A percentile compares a stretch with the other conserved stretches of the same genome.
Conservation (phyloP, 2,113 vertebrate genomes). For the Geococcyx californianus region DNA sequence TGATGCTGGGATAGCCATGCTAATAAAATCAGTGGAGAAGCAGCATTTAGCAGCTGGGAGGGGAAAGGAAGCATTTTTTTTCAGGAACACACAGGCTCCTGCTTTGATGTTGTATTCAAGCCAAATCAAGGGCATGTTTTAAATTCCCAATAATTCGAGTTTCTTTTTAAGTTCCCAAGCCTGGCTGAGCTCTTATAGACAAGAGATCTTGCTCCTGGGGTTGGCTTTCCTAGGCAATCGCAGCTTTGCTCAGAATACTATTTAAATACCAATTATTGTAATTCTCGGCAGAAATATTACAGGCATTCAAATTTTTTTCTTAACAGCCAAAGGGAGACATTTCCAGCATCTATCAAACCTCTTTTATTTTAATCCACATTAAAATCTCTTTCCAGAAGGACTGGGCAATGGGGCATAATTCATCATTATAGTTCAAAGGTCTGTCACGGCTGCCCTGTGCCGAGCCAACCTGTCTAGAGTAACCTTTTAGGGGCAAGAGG, state of each 20-base stretch:
- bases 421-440: constrained; percentile 18
- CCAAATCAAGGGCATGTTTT: constrained; percentile 49
- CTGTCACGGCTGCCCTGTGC: background rate
- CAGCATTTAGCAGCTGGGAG: constrained; percentile 26
- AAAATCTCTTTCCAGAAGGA: constrained; percentile 37
- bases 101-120: constrained; percentile 51
- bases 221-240: constrained; percentile 56
- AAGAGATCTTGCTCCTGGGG: constrained; percentile 60
- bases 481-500: background rate
- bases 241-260: constrained; percentile 56
- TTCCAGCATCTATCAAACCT: constrained; percentile 55
- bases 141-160: constrained; percentile 50
- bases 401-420: constrained; percentile 10
- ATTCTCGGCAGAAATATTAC: constrained; percentile 72
- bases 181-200: constrained; percentile 55
- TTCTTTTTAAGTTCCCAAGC: constrained; percentile 58
- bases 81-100: background rate
- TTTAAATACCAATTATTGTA: constrained; percentile 73
- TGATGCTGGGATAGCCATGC: background rate
- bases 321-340: constrained; percentile 39
- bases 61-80: background rate
- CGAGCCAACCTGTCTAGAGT: background rate
- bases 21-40: background rate
- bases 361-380: constrained; percentile 58
- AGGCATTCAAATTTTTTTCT: constrained; percentile 48